A percentile compares a stretch with the other conserved stretches of the same genome.
Conservation (phyloP, 1,140 invertebrate genomes). For the Temnothorax nylanderi region DNA sequence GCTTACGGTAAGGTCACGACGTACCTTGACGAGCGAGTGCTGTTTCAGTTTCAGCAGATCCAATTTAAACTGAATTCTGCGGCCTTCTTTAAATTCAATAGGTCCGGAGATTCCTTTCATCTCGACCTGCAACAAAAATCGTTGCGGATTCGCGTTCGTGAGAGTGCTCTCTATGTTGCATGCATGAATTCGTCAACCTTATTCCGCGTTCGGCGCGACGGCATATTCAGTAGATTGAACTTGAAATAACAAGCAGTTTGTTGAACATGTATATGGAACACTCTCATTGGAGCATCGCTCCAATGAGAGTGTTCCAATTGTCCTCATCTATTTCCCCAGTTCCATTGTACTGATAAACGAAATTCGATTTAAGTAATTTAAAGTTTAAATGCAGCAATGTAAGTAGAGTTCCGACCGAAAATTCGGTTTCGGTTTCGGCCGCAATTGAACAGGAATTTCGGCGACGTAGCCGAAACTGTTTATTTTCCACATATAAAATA, state of each 20-base stretch:
- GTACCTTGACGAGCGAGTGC: constrained; percentile 88
- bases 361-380: not conserved
- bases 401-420: not conserved
- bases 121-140: constrained; percentile 87
- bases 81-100: constrained; percentile 92
- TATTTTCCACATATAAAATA: too few relatives aligned
- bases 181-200: not conserved
- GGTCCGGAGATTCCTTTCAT: constrained; percentile 91
- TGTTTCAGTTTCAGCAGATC: constrained; percentile 92
- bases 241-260: constrained; percentile 12
- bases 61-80: constrained; percentile 90
- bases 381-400: not conserved
- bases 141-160: constrained; percentile 12
- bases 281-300: not conserved
- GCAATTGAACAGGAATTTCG: too few relatives aligned
- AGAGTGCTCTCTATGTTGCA: not conserved
- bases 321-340: too few relatives aligned
- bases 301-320: not conserved
- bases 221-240: not conserved
- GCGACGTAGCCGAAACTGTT: too few relatives aligned
- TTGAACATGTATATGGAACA: not conserved
- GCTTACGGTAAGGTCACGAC: constrained; percentile 20
- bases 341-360: not conserved
- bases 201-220: not conserved
- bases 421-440: too few relatives aligned